A percentile compares a stretch with the other conserved stretches of the same genome.
Conservation (phyloP, 2,888 invertebrate species). For the Lepas anatifera region DNA sequence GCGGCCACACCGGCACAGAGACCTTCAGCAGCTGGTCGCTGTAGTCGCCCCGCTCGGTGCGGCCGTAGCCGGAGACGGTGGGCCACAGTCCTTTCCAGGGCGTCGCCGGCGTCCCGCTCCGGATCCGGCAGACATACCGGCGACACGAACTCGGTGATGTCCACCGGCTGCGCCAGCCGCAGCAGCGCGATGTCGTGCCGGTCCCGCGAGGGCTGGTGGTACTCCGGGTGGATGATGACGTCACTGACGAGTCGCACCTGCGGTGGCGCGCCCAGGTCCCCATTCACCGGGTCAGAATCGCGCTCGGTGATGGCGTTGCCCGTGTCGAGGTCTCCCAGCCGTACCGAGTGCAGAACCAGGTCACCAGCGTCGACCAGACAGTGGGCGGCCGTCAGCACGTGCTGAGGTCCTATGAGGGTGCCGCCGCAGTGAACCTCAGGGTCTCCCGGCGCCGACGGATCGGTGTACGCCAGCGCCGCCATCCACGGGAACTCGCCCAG, state of each 20-base stretch:
- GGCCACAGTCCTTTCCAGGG: constrained; percentile 14
- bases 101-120: not conserved
- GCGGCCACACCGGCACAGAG: constrained; percentile 13
- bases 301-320: constrained; percentile 1
- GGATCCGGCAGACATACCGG: constrained; percentile 19
- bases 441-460: not conserved
- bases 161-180: constrained; percentile 13
- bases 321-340: constrained; percentile 21
- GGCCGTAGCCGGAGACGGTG: constrained; percentile 20
- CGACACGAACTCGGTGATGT: constrained; percentile 16
- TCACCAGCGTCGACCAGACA: constrained; percentile 15
- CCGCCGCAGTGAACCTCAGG: constrained; percentile 19
- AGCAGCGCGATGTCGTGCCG: constrained; percentile 20
- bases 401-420: constrained; percentile 16
- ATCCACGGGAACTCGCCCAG: constrained; percentile 21
- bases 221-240: constrained; percentile 17
- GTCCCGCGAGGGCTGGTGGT: constrained; percentile 14
- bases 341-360: constrained; percentile 17
- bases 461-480: constrained; percentile 16
- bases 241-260: constrained; percentile 12
- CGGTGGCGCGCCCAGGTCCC: not conserved
- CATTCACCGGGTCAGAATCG: constrained; percentile 12
- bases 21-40: constrained; percentile 19
- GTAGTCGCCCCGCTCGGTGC: constrained; percentile 17
- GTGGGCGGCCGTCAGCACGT: constrained; percentile 21